These are phyloP conservation scores for Rhinogobius similis DNA, from an alignment of 2,113 vertebrate genomes.

Conservation along the genomic window DNA sequence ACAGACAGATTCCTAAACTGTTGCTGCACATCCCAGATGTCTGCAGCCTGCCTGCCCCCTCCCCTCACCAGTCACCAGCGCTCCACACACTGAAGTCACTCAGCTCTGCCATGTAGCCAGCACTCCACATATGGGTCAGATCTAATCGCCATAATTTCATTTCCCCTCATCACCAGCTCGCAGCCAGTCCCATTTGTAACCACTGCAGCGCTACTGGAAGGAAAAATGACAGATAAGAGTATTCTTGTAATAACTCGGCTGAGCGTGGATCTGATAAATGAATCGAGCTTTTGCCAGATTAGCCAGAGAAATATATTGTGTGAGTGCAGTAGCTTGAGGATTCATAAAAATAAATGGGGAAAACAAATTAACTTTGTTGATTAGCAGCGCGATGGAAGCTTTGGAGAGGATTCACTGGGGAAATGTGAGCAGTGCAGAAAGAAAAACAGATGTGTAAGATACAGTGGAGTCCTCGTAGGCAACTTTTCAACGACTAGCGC, in stretches of 20 bases:
- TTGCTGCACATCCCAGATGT: no score
- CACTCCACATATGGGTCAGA: conserved; percentile 74
- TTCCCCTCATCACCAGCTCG: conserved; percentile 74
- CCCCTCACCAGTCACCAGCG: conserved; percentile 37
- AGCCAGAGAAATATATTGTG: conserved; percentile 64
- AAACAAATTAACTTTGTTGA: conserved; percentile 75
- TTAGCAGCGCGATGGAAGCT: conserved; percentile 63
- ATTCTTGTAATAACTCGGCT: conserved; percentile 73
- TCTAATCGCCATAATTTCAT: conserved; percentile 77
- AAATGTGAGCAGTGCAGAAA: conserved; percentile 50
- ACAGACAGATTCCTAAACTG: no score
- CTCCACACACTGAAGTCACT: conserved; percentile 43
- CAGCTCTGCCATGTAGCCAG: conserved; percentile 48
- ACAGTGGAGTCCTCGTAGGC: conserved; percentile 46
- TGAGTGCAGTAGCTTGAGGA: conserved; percentile 52
- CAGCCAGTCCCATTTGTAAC: conserved; percentile 74
- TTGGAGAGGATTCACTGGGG: conserved; percentile 61
- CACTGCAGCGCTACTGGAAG: conserved; percentile 65
- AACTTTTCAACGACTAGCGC: conserved; percentile 38
- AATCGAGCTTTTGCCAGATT: conserved; percentile 65
- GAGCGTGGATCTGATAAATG: conserved; percentile 73
- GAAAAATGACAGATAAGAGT: conserved; percentile 76
- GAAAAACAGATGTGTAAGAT: conserved; percentile 52
- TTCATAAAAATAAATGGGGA: conserved; percentile 58
- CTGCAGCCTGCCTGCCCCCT: no score